Base-by-base conservation (phyloP, 1,140 invertebrate genomes). In the Maniola jurtina region DNA sequence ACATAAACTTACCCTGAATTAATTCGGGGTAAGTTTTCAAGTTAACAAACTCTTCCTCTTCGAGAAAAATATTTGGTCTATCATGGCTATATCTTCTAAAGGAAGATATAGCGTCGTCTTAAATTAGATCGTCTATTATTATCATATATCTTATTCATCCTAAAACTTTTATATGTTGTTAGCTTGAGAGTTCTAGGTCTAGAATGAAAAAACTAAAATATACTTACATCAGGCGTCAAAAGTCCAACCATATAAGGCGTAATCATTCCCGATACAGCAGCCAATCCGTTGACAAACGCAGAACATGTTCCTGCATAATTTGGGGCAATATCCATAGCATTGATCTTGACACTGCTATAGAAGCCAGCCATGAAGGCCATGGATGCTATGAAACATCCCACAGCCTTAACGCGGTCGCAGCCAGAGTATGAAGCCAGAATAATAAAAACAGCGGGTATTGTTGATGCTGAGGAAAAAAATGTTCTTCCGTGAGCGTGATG, bases 231-330 rank as follows among this genome's bases (percentile, higher is more conserved):
- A 67, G 93, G 93, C 38, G 95, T 96, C 75, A 97, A 92, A 8
- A 94, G 91, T 38, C 96, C 95, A 50, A 96, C 93, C 48, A 97
- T 83, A 81, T 94, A 94, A 0, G 96, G 96, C 6, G 85, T 88
- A 40, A 97, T 83, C 38, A 97, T 96, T 13, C 96, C 96, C 34
- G 96, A 94, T 4, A 97, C 91, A 0, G 95, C 95, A 5, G 95
- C 96, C 64, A 96, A 93, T 0, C 95, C 96, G 81, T 97, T 97
- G 0, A 95, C 95, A 14, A 97, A 93, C 0, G 96, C 96, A 93
- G 97, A 97, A 55, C 97, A 86, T 1, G 94, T 95, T n/a, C 96
- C 96, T 5, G 96, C 96, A 87, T 94, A 96, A 86, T 96, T 96
- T 4, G 96, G 95, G 38, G 95, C 95, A 50, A 98, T 93, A 86